Evolutionary conservation across 2,113 vertebrate species (phyloP).

Genomic region (Guaruba guarouba): DNA sequence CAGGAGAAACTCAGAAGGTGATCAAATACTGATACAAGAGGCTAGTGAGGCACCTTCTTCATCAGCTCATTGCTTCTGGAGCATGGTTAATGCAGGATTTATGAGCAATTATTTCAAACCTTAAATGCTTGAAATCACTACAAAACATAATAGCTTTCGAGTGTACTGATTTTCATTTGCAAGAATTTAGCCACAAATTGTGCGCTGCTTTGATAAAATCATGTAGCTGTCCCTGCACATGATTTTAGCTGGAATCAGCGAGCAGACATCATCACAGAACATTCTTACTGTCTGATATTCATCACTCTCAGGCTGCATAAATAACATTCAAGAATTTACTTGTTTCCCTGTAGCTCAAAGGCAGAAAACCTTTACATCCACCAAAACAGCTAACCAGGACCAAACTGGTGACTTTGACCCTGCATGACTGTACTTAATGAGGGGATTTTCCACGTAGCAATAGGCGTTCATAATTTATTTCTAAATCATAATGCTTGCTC

Average conservation of each 20-base stretch:
- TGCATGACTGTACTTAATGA: background rate
- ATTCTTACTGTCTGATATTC: background rate
- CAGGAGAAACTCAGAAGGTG: constrained; percentile 5
- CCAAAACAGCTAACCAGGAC: background rate
- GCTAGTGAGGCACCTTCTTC: background rate
- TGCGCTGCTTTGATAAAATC: constrained; percentile 2
- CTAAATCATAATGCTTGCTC: background rate
- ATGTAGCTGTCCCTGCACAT: background rate
- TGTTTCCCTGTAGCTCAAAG: background rate
- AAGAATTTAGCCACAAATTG: constrained; percentile 21
- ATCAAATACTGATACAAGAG: constrained; percentile 14
- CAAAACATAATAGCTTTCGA: constrained; percentile 18
- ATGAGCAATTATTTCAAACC: constrained; percentile 36
- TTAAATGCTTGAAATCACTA: constrained; percentile 42
- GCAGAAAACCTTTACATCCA: background rate
- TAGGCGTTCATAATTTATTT: background rate
- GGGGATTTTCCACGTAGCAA: background rate
- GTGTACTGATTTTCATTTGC: constrained; percentile 28
- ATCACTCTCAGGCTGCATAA: background rate
- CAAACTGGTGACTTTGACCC: background rate
- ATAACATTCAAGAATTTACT: background rate
- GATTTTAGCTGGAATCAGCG: constrained; percentile 12
- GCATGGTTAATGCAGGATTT: background rate
- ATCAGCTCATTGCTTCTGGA: constrained; percentile 18
- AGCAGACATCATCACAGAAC: constrained; percentile 6